Evolutionary conservation across 2,113 vertebrate genomes (phyloP).

Genomic region (Orycteropus afer): DNA sequence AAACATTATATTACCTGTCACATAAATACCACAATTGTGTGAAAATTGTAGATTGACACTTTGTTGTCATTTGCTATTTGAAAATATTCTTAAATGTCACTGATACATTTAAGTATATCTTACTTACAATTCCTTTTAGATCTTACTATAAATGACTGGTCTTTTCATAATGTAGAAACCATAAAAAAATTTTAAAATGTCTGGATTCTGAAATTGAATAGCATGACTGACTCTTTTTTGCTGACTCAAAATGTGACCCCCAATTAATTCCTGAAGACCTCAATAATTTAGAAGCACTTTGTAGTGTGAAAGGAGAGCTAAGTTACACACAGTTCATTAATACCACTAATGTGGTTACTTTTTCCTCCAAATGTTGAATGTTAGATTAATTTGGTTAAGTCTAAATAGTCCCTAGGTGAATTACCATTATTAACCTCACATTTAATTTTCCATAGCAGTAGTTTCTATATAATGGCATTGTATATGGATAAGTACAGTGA

Average conservation of each 20-base stretch:
- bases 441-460: constrained; percentile 30
- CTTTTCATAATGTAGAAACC: background rate
- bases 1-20: background rate
- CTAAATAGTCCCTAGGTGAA: constrained; percentile 21
- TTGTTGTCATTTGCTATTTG: background rate
- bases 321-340: constrained; percentile 59
- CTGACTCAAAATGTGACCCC: constrained; percentile 25
- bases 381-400: constrained; percentile 33
- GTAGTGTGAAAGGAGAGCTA: constrained; percentile 34
- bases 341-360: constrained; percentile 31
- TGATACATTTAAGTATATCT: background rate
- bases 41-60: background rate
- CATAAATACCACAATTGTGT: background rate
- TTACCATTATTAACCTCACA: constrained; percentile 58
- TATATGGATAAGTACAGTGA: background rate
- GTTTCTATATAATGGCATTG: constrained; percentile 27
- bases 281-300: constrained; percentile 55
- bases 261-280: constrained; percentile 51
- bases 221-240: background rate
- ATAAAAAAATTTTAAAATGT: background rate
- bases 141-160: background rate
- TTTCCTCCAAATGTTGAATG: constrained; percentile 25
- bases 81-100: background rate
- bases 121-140: background rate
- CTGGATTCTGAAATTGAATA: background rate